Evolutionary conservation across 2,797 vertebrate genomes (phyloP), one percentile per base, ranked within the genome.

Genomic region (Coregonus suidteri): DNA sequence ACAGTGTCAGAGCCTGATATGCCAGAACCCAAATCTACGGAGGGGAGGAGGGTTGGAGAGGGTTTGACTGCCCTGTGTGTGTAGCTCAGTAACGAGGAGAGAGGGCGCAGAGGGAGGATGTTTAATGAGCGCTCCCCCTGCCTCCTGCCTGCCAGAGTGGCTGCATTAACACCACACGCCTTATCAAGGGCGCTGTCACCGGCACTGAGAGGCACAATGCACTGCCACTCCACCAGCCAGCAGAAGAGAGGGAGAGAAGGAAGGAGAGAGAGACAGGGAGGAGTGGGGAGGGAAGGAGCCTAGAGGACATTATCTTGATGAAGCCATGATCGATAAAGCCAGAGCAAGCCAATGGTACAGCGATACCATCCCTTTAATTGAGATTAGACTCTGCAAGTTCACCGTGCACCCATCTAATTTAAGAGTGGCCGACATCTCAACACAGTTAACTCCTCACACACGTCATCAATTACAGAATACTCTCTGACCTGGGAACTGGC

Each of bases 221-320:
- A 68, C 66, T 68, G 15, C 30, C 5, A 6, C 66, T 68, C 66
- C 37, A n/a, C 66, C 15, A 71, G 25, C 18, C 35, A 71, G 68
- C 18, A 20, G 67, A n/a, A 51, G 20, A 72, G 54, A 74, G 14
- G 62, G 20, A 37, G 84, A 77, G 37, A 70, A 52, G 70, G 51
- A 25, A 6, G 47, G 20, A 25, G 51, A 54, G 25, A 54, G 71
- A 18, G 35, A 3, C 25, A 59, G 52, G 16, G 66, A n/a, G 54
- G 73, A 3, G 69, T 4, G 20, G 37, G 69, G 41, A 73, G 71
- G 65, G 77, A 77, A 77, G 74, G 75, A 79, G 72, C 76, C 20
- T 31, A 47, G 68, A 77, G 82, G 84, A 82, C 91, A 94, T 94
- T 94, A 94, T 93, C 93, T 93, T 91, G 90, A 93, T 92, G 91